Evolutionary conservation across 2,888 invertebrate species (phyloP), one percentile per base, ranked within the genome.

Genomic region (Tachina lurida): DNA sequence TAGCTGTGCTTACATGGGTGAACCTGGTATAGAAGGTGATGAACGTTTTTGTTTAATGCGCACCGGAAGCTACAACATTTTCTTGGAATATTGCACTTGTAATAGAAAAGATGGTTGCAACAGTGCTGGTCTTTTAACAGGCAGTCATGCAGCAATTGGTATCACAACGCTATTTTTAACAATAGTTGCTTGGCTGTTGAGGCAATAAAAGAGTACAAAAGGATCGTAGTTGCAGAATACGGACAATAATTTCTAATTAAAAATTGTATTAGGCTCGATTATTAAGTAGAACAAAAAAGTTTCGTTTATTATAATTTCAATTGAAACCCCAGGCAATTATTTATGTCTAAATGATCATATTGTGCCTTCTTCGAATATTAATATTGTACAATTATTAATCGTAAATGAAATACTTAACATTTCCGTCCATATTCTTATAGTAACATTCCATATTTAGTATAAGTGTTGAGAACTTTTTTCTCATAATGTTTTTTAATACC

Each of bases 81-180:
- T 98, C 91, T 96, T 97, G 94, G 98, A 98, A 92, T 97, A 97
- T 90, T 98, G 98, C 91, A 97, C 97, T 0, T 98, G 98, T 84
- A 97, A 97, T 89, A 97, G 96, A 90, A 98, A 98, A 93, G 97
- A 98, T 91, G 98, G 98, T 0, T 98, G 98, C 91, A 98, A 98
- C 92, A 92, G 95, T 3, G 95, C 95, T 0, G 91, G 93, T 1
- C 87, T 92, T 12, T 91, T 93, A 17, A 89, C 89, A 43, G 93
- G 93, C 0, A 91, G 92, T 63, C 92, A 93, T 3, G 54, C 88
- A 12, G 87, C 83, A 65, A 88, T 89, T n/a, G 84, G 86, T 22
- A 74, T 88, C 8, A 86, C 89, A 68, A 88, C 89, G 76, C 39
- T 89, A 9, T 31, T 89, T 39, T 49, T 84, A 9, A 75, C 81